Base-by-base conservation (phyloP, 2,888 invertebrate species). In the Synanthedon vespiformis region DNA sequence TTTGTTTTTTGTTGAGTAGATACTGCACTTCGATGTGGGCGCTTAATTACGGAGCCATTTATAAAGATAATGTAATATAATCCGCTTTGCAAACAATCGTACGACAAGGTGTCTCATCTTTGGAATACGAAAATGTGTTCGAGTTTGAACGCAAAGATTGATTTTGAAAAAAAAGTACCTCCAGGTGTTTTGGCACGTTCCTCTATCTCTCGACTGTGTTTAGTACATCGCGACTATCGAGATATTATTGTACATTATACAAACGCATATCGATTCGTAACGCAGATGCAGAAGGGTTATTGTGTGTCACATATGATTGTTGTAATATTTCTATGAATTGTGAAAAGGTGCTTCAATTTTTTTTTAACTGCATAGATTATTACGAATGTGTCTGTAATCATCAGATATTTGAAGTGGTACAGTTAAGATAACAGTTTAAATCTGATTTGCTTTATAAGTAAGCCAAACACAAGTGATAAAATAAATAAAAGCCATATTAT, bases 21-120 rank as follows among this genome's bases (percentile, higher is more conserved):
- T 68, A 74, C 72, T 72, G 65, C 72, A 64, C 69, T 72, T 74
- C 70, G 72, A 86, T 85, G 84, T 80, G 84, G 86, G 86, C 74
- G 81, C 83, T 81, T 87, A 86, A 87, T 87, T 87, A 80, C 73
- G 69, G 73, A 65, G 76, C 74, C 73, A 70, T 77, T 76, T 70
- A 76, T 77, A 80, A 83, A 83, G 84, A 86, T 85, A 84, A 77
- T 76, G 86, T 83, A 86, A 87, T 86, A 80, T 73, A 83, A 86
- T 86, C 77, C 77, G 70, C 63, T 66, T 72, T 70, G 76, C 77
- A 73, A 82, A 84, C 85, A 83, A 86, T 84, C 69, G 77, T 63
- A 66, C 56, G 62, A 77, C 84, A 84, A 81, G 83, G 80, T 84
- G 77, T 52, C 67, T 62, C 63, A 59, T 65, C 60, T 64, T 65